Percentiles rank a stretch among this genome's conserved stretches.
These are phyloP conservation scores for Myotis yumanensis DNA, from an alignment of 2,113 vertebrate genomes.

Conservation along the genomic window DNA sequence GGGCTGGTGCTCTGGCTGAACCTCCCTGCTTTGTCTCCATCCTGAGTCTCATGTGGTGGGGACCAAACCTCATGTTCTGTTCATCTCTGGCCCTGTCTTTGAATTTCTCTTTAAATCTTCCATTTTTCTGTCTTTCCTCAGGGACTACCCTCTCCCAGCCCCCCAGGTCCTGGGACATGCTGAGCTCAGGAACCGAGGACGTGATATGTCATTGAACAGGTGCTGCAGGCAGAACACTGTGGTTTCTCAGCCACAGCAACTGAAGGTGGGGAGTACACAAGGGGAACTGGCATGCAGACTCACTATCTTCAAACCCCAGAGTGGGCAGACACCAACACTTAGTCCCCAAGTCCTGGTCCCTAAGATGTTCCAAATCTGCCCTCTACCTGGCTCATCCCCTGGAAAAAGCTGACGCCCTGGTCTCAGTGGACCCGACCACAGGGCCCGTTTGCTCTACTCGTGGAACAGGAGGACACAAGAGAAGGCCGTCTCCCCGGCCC, in stretches of 20 bases:
- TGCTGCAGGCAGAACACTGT: slow-evolving; percentile 45
- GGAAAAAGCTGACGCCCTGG: slow-evolving; percentile 33
- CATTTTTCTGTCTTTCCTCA: neutral
- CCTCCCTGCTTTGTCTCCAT: slow-evolving; percentile 70
- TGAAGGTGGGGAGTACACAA: neutral
- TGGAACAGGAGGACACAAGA: neutral
- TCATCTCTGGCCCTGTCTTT: neutral
- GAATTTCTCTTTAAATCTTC: neutral
- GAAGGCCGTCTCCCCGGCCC: neutral
- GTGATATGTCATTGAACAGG: slow-evolving; percentile 67
- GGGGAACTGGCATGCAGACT: neutral
- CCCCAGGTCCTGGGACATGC: slow-evolving; percentile 18
- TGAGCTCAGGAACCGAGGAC: slow-evolving; percentile 20
- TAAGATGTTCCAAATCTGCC: neutral
- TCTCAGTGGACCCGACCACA: slow-evolving; percentile 14
- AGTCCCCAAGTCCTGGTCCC: neutral
- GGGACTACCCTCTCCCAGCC: neutral
- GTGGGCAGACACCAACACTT: neutral
- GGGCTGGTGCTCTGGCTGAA: slow-evolving; percentile 20
- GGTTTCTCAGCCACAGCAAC: slow-evolving; percentile 25
- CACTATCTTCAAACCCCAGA: neutral
- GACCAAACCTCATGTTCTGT: slow-evolving; percentile 3
- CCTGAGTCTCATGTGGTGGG: neutral
- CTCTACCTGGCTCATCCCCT: neutral
- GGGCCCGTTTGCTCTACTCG: neutral